Conservation (phyloP, 2,113 vertebrate genomes). For the Barnardius zonarius region DNA sequence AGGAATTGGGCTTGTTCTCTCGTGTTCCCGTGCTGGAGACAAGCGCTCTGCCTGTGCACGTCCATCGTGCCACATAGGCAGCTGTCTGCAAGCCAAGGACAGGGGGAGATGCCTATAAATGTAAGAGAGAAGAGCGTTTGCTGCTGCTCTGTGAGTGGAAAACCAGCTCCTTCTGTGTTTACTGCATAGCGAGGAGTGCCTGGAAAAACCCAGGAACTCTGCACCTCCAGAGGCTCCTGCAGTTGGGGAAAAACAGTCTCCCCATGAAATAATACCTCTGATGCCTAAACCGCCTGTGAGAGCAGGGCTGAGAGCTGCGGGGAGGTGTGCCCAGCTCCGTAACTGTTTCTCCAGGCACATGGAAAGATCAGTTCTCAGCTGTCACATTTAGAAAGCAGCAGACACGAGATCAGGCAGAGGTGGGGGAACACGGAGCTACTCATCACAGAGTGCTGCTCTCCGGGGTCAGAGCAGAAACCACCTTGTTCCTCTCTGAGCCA, state of each 20-base stretch:
- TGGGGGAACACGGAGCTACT: not conserved
- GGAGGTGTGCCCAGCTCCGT: not conserved
- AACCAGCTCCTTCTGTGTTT: conserved; percentile 19
- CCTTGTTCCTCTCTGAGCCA: accelerated
- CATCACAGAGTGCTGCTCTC: not conserved
- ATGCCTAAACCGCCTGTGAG: not conserved
- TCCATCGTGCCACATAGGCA: conserved; percentile 40
- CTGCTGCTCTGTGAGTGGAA: conserved; percentile 13
- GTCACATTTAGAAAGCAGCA: not conserved
- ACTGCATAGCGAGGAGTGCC: not conserved
- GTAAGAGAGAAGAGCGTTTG: not conserved
- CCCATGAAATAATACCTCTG: not conserved
- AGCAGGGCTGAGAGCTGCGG: not conserved
- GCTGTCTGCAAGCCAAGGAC: conserved; percentile 17
- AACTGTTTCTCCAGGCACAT: conserved; percentile 4
- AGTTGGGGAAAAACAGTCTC: not conserved
- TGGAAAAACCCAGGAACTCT: not conserved
- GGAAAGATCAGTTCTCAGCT: not conserved
- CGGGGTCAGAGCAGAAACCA: accelerated
- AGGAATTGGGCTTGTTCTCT: not conserved
- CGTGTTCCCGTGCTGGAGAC: not conserved
- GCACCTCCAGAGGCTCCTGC: not conserved
- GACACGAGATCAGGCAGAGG: not conserved
- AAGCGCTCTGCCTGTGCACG: not conserved
- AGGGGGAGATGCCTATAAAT: not conserved